Conservation (phyloP, 2,113 vertebrate genomes). For the Elgaria multicarinata region DNA sequence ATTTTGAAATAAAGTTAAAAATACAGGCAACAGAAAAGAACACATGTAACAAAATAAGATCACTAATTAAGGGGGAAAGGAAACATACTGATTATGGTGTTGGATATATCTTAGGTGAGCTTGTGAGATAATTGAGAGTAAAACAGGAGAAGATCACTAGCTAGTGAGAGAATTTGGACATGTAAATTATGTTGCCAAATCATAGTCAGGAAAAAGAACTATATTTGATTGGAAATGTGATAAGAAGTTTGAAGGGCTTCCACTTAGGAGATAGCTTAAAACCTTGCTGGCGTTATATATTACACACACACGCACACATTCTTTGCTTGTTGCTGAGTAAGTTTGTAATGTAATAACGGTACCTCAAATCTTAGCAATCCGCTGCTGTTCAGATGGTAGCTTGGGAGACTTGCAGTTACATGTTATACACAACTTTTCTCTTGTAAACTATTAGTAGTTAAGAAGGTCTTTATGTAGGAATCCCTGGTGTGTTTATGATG, state of each 20-base stretch:
- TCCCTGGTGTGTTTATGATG: neutral
- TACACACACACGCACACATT: no score
- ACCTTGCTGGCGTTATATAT: neutral
- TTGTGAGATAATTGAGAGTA: neutral
- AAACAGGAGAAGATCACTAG: neutral
- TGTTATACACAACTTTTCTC: neutral
- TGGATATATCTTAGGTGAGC: neutral
- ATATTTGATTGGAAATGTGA: neutral
- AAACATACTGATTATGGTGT: no score
- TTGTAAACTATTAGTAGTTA: neutral
- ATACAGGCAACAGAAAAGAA: neutral
- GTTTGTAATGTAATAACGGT: neutral
- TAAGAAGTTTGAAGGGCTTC: neutral
- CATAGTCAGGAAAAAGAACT: neutral
- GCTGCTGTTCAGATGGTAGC: neutral
- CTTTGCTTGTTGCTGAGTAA: neutral
- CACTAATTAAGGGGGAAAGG: neutral
- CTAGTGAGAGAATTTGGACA: neutral
- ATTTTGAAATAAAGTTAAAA: neutral
- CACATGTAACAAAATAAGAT: neutral
- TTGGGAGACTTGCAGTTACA: neutral
- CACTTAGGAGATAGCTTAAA: neutral
- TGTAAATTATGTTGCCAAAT: neutral
- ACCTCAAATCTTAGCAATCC: neutral
- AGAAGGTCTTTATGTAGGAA: neutral